These are phyloP conservation scores for Notolepis coatsorum DNA, from an alignment of 2,797 vertebrate species.

Conservation along the genomic window DNA sequence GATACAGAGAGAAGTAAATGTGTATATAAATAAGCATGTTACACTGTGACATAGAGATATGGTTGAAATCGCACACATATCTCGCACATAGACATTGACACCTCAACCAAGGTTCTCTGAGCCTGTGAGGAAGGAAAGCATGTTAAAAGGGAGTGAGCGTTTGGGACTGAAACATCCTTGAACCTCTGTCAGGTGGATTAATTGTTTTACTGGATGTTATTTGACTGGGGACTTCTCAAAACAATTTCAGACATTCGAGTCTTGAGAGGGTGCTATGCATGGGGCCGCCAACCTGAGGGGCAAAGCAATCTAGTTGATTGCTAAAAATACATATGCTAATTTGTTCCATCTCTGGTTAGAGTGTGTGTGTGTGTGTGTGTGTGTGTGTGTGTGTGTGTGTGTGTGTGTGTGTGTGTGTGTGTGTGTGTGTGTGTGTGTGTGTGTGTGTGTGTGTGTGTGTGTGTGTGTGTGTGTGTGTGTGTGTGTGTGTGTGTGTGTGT, in stretches of 20 bases:
- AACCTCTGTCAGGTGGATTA: constrained; percentile 77
- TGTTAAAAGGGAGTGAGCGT: constrained; percentile 50
- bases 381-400: neutral
- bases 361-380: constrained; percentile 10
- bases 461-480: too few relatives aligned
- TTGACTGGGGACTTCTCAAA: constrained; percentile 77
- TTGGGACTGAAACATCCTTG: constrained; percentile 66
- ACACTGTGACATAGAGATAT: too few relatives aligned
- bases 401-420: neutral
- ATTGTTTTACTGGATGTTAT: constrained; percentile 80
- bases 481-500: too few relatives aligned
- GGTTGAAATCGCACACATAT: neutral
- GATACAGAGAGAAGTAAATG: too few relatives aligned
- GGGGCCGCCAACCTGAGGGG: constrained; percentile 69
- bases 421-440: too few relatives aligned
- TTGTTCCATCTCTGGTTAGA: constrained; percentile 53
- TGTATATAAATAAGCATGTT: too few relatives aligned
- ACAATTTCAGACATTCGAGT: constrained; percentile 76
- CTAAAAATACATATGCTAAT: constrained; percentile 78
- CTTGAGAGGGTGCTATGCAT: constrained; percentile 66
- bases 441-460: too few relatives aligned
- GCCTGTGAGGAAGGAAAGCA: constrained; percentile 53
- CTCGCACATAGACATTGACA: constrained; percentile 36
- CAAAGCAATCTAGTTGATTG: constrained; percentile 77
- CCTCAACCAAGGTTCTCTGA: constrained; percentile 45